Percentiles rank a stretch among this genome's conserved stretches.
Evolutionary conservation across 1,140 invertebrate genomes (phyloP).

Genomic region (Agraylea sexmaculata): DNA sequence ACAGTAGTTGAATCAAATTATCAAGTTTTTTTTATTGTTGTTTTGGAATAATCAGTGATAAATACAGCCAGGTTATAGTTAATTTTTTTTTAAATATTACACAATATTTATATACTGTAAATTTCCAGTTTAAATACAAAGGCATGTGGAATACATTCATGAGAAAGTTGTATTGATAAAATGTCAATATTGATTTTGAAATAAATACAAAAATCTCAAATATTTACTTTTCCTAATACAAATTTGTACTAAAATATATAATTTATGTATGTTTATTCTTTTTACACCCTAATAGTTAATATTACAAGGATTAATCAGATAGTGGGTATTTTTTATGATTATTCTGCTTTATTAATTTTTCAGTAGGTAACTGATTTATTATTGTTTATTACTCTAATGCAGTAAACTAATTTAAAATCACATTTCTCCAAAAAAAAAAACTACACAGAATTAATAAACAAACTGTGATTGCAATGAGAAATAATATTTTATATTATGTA

Average conservation of each 20-base stretch:
- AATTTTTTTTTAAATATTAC: background rate
- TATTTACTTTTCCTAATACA: background rate
- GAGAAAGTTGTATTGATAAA: constrained; percentile 5
- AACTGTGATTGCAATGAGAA: no score
- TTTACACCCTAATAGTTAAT: no score
- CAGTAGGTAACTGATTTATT: no score
- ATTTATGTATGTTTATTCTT: constrained; percentile 1
- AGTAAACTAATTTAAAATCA: no score
- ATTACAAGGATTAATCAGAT: no score
- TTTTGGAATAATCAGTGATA: background rate
- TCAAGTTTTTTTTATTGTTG: background rate
- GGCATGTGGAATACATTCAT: background rate
- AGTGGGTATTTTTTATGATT: no score
- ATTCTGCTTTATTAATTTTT: no score
- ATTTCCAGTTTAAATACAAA: constrained; percentile 8
- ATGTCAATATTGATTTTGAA: constrained; percentile 4
- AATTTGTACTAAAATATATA: background rate
- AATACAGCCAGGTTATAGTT: background rate
- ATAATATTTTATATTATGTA: no score
- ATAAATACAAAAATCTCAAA: background rate
- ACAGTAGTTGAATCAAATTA: background rate
- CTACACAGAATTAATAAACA: no score
- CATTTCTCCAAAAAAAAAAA: no score
- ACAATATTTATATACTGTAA: no score
- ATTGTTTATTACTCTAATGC: no score